A percentile compares a stretch with the other conserved stretches of the same genome.
Conservation (phyloP, 1,140 invertebrate species). For the Episyrphus balteatus region DNA sequence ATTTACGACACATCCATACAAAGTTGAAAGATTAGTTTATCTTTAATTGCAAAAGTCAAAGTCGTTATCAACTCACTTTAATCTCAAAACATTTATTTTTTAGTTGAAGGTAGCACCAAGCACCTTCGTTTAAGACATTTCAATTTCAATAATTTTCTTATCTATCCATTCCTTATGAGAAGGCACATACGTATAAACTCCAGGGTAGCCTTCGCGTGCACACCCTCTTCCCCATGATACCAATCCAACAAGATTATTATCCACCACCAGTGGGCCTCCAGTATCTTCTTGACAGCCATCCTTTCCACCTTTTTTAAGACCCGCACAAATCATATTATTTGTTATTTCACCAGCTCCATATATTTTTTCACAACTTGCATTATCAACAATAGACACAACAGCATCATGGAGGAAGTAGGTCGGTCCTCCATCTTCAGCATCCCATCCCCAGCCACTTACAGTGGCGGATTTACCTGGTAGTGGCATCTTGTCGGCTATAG, state of each 20-base stretch:
- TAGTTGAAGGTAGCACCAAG: too few species aligned
- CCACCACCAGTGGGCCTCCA: constrained; percentile 51
- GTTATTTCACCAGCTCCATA: constrained; percentile 30
- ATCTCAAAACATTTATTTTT: too few species aligned
- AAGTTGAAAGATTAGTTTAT: too few species aligned
- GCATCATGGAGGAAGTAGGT: constrained; percentile 39
- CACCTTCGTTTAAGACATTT: too few species aligned
- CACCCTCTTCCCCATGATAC: constrained; percentile 54
- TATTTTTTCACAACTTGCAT: constrained; percentile 14
- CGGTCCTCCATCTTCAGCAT: constrained; percentile 35
- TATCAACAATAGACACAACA: constrained; percentile 35
- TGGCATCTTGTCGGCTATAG: constrained; percentile 13
- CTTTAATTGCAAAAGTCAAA: too few species aligned
- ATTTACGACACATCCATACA: too few species aligned
- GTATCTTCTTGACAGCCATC: constrained; percentile 55
- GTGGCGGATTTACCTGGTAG: constrained; percentile 31
- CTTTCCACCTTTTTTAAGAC: constrained; percentile 44
- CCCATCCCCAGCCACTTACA: constrained; percentile 46
- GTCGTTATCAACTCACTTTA: too few species aligned
- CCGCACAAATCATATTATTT: constrained; percentile 49
- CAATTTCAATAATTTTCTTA: constrained; percentile 14
- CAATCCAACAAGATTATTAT: constrained; percentile 43
- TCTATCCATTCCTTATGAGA: constrained; percentile 36
- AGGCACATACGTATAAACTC: constrained; percentile 48
- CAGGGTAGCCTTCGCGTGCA: constrained; percentile 41